These are phyloP conservation scores for Chlorospingus flavigularis DNA, from an alignment of 2,797 vertebrate species.

Conservation along the genomic window DNA sequence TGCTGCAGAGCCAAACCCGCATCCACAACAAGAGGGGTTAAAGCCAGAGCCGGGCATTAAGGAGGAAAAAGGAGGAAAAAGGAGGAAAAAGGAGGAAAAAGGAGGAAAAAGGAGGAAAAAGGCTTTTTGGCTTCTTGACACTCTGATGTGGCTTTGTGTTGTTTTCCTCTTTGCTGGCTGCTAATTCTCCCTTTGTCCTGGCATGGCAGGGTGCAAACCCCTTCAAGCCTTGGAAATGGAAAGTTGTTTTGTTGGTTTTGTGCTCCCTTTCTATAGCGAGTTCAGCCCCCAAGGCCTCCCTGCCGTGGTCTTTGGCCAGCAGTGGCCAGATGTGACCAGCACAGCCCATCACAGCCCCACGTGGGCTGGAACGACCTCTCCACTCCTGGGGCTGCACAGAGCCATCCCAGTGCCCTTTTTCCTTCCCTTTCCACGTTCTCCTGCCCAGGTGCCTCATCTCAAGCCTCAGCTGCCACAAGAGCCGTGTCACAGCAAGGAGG, in stretches of 20 bases:
- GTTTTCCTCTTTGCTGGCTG: constrained; percentile 28
- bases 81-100: not conserved
- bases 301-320: not conserved
- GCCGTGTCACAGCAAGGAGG: not conserved
- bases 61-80: not conserved
- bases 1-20: not conserved
- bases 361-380: not conserved
- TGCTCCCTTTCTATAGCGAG: not conserved
- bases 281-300: not conserved
- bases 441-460: not conserved
- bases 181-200: constrained; percentile 34
- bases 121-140: not conserved
- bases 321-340: not conserved
- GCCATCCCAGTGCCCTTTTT: not conserved
- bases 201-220: not conserved
- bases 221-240: constrained; percentile 46
- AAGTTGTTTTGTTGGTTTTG: constrained; percentile 41
- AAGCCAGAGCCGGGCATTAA: rapidly evolving
- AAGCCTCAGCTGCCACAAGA: not conserved
- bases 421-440: not conserved
- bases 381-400: not conserved
- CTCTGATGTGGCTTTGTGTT: not conserved
- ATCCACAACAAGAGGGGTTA: rapidly evolving
- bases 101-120: not conserved
- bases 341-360: not conserved